These are phyloP conservation scores for Arenaria interpres DNA, from an alignment of 2,113 vertebrate genomes.

Conservation along the genomic window DNA sequence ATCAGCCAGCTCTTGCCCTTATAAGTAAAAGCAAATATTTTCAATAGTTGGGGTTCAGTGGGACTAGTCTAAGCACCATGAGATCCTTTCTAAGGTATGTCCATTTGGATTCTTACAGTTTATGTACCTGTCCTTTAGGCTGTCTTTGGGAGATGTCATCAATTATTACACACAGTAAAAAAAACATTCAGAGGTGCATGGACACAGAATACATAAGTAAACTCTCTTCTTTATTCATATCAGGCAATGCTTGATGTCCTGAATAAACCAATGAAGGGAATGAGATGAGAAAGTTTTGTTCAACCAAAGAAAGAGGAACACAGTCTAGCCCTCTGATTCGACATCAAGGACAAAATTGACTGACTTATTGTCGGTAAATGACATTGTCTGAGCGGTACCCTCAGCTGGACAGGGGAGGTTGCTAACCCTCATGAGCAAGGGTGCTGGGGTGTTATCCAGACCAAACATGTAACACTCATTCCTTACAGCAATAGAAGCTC, in stretches of 20 bases:
- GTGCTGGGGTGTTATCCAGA: not conserved
- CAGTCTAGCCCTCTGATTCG: not conserved
- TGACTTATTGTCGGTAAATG: not conserved
- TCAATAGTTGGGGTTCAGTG: not conserved
- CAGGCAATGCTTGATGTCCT: not conserved
- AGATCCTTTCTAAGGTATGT: not conserved
- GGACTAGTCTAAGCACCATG: not conserved
- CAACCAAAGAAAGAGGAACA: not conserved
- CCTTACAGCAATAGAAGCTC: slow-evolving; percentile 1
- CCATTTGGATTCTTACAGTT: not conserved
- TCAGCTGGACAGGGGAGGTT: not conserved
- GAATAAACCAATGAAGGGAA: not conserved
- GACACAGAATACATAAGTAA: not conserved
- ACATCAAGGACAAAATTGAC: not conserved
- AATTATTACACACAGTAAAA: slow-evolving; percentile 9
- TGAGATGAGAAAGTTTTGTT: not conserved
- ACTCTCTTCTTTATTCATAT: not conserved
- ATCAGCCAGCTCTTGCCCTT: not conserved
- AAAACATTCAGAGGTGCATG: not conserved
- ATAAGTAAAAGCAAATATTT: not conserved
- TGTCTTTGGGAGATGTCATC: not conserved
- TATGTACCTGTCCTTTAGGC: not conserved
- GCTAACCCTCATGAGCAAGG: not conserved
- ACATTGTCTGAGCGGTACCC: not conserved
- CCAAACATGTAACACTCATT: not conserved